phyloP scores from a whole-genome alignment of 1,140 invertebrate species.

The Drosophila funebris region DNA sequence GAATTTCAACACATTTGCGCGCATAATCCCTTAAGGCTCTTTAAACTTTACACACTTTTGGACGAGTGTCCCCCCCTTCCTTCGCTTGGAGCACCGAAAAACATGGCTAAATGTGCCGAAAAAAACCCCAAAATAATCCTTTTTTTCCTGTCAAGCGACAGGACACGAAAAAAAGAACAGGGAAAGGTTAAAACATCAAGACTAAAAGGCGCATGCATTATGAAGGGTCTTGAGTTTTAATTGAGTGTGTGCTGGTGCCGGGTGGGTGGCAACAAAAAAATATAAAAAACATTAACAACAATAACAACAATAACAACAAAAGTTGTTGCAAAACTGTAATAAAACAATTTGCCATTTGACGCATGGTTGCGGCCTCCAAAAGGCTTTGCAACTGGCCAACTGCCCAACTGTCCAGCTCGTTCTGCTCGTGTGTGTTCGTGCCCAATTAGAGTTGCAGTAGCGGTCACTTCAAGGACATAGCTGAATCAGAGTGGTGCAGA shows the following conservation, averaged over 20 bases:
- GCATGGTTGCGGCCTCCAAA: slow-evolving; percentile 38
- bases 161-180: slow-evolving; percentile 37
- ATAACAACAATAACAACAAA: slow-evolving; percentile 35
- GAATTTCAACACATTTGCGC: slow-evolving; percentile 81
- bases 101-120: slow-evolving; percentile 42
- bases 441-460: slow-evolving; percentile 72
- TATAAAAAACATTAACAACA: slow-evolving; percentile 1
- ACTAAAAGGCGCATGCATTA: slow-evolving; percentile 77
- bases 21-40: slow-evolving; percentile 83
- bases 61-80: slow-evolving; percentile 29
- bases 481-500: neutral
- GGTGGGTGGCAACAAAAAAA: slow-evolving; percentile 21
- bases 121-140: slow-evolving; percentile 69
- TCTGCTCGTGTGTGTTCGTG: slow-evolving; percentile 45
- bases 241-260: slow-evolving; percentile 67
- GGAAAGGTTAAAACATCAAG: slow-evolving; percentile 75
- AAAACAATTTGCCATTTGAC: slow-evolving; percentile 73
- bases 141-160: slow-evolving; percentile 37
- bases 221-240: slow-evolving; percentile 82
- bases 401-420: neutral
- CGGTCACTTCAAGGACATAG: slow-evolving; percentile 72
- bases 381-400: slow-evolving; percentile 11
- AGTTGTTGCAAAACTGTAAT: slow-evolving; percentile 64
- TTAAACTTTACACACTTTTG: slow-evolving; percentile 83
- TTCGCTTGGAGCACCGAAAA: slow-evolving; percentile 37